Percentiles rank a stretch among this genome's conserved stretches.
phyloP scores from a whole-genome alignment of 2,888 invertebrate species.

The Eretmocerus hayati region DNA sequence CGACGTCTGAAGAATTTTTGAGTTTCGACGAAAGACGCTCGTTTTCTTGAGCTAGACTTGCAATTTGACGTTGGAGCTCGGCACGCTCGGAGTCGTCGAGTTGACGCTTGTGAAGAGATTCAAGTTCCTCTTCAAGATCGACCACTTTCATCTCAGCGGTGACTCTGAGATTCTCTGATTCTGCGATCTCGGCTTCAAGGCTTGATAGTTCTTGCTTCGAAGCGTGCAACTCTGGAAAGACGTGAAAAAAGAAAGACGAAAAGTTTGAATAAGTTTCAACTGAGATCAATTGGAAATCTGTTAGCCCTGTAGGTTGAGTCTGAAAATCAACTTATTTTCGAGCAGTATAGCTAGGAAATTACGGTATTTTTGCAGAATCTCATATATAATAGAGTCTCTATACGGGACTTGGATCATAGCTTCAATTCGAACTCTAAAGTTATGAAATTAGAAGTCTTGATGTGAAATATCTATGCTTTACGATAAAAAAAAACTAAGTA shows the following conservation, averaged over 20 bases:
- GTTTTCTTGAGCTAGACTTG: constrained; percentile 60
- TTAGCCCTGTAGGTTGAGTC: too few species aligned
- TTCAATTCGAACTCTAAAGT: too few species aligned
- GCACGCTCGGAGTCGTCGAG: constrained; percentile 51
- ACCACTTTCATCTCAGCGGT: constrained; percentile 71
- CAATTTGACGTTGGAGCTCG: constrained; percentile 52
- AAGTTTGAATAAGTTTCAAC: background rate
- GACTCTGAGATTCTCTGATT: constrained; percentile 63
- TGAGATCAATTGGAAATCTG: background rate
- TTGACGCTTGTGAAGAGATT: constrained; percentile 44
- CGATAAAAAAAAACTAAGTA: background rate
- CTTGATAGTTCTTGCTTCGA: constrained; percentile 58
- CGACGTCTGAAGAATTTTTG: constrained; percentile 33
- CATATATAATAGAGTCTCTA: too few species aligned
- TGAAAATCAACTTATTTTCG: too few species aligned
- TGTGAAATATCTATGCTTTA: too few species aligned
- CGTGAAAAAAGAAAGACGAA: too few species aligned
- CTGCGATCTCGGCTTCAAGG: constrained; percentile 57
- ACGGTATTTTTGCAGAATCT: too few species aligned
- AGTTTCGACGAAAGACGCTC: constrained; percentile 63
- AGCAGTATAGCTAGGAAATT: too few species aligned
- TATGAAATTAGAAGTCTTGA: too few species aligned
- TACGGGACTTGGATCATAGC: too few species aligned
- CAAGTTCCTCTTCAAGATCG: constrained; percentile 72
- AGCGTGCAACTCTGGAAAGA: constrained; percentile 40